Conservation (phyloP, 2,888 invertebrate species). For the Druceiella hillmani region DNA sequence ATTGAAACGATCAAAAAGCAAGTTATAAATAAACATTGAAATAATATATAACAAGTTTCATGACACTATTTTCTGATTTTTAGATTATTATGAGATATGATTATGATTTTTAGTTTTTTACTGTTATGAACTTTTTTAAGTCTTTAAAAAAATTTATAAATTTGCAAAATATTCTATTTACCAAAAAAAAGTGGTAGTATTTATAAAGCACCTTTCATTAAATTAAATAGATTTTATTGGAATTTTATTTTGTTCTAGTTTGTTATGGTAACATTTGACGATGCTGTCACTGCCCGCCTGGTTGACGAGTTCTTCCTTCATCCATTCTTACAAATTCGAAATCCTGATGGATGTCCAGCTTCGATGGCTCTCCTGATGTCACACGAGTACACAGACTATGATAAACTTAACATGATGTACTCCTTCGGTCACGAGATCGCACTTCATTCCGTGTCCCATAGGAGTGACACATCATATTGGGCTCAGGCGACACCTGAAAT, state of each 20-base stretch:
- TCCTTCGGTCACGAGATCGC: conserved; percentile 54
- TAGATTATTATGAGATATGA: too few species aligned
- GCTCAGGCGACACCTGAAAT: conserved; percentile 35
- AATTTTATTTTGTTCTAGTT: conserved; percentile 46
- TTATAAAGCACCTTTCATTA: too few species aligned
- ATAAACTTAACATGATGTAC: conserved; percentile 43
- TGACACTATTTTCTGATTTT: too few species aligned
- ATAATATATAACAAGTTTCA: too few species aligned
- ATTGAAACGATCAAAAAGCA: too few species aligned
- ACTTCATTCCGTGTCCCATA: conserved; percentile 52
- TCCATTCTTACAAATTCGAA: conserved; percentile 39
- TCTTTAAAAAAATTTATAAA: too few species aligned
- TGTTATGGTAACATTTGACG: conserved; percentile 53
- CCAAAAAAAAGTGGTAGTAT: too few species aligned
- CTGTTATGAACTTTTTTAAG: too few species aligned
- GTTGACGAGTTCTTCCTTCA: conserved; percentile 37
- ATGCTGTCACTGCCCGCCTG: conserved; percentile 45
- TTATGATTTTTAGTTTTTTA: too few species aligned
- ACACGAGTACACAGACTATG: conserved; percentile 59
- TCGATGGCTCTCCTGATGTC: conserved; percentile 57
- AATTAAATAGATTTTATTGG: too few species aligned
- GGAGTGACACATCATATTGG: conserved; percentile 44
- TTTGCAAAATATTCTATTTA: too few species aligned
- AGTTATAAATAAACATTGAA: too few species aligned
- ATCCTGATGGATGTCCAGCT: conserved; percentile 55